phyloP scores from a whole-genome alignment of 2,888 invertebrate genomes.

The Pilophorus perplexus region DNA sequence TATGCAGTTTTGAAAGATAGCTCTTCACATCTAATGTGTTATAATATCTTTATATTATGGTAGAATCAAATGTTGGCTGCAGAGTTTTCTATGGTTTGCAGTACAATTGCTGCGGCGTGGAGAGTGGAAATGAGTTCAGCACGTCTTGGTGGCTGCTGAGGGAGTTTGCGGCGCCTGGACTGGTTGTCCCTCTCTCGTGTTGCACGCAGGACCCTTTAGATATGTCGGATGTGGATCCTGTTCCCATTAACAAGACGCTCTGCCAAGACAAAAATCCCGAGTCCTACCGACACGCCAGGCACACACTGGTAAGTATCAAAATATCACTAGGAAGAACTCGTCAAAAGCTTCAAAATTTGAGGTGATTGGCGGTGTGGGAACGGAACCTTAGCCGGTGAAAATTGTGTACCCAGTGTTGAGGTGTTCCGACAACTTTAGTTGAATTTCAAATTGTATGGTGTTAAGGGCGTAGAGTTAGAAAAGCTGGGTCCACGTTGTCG shows the following conservation, averaged over 20 bases:
- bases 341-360: neutral
- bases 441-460: no score
- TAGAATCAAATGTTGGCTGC: no score
- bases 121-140: constrained; percentile 74
- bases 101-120: constrained; percentile 79
- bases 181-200: constrained; percentile 61
- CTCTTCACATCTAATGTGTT: no score
- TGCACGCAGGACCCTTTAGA: constrained; percentile 59
- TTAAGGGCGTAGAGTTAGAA: no score
- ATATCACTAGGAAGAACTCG: neutral
- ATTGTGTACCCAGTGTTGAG: neutral
- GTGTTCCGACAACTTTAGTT: no score
- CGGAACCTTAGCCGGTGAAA: neutral
- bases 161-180: constrained; percentile 59
- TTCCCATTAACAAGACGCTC: constrained; percentile 66
- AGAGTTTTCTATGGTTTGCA: constrained; percentile 52
- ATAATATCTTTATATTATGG: no score
- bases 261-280: constrained; percentile 67
- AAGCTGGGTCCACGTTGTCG: no score
- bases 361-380: no score
- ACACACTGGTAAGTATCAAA: constrained; percentile 55
- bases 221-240: constrained; percentile 68
- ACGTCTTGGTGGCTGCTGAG: constrained; percentile 76
- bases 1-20: no score
- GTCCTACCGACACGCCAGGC: constrained; percentile 59